A percentile compares a stretch with the other conserved stretches of the same genome.
These are phyloP conservation scores for Danionella dracula DNA, from an alignment of 2,797 vertebrate genomes.

Conservation along the genomic window DNA sequence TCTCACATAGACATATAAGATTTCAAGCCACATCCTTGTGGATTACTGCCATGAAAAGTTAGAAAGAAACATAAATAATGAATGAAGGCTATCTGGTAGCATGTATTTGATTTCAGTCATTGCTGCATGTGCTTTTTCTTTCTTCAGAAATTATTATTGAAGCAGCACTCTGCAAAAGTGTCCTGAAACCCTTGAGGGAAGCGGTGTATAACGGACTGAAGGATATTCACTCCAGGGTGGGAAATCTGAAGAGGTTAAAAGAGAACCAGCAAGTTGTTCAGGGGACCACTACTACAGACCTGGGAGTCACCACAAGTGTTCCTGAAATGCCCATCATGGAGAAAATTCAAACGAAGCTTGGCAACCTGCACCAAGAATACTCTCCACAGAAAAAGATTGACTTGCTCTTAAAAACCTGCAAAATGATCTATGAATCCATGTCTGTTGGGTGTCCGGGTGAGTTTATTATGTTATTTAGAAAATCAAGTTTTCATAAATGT, in stretches of 20 bases:
- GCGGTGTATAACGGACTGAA: constrained; percentile 77
- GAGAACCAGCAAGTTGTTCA: constrained; percentile 84
- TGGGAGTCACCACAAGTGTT: constrained; percentile 87
- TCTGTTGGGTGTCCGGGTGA: constrained; percentile 83
- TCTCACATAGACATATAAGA: not conserved
- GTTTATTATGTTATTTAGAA: not conserved
- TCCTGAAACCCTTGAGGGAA: constrained; percentile 88
- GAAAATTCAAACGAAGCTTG: constrained; percentile 86
- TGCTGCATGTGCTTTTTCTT: no score
- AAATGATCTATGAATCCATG: constrained; percentile 97
- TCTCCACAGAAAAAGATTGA: constrained; percentile 95
- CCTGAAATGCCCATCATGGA: constrained; percentile 84
- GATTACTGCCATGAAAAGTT: not conserved
- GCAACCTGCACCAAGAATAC: constrained; percentile 84
- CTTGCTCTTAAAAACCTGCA: constrained; percentile 89
- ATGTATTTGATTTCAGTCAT: not conserved
- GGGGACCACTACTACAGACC: constrained; percentile 87
- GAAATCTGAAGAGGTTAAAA: constrained; percentile 76
- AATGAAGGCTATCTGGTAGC: not conserved
- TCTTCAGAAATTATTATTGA: constrained; percentile 83
- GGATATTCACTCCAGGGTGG: constrained; percentile 74
- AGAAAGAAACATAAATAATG: not conserved
- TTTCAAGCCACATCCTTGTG: not conserved
- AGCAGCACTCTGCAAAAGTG: constrained; percentile 86
- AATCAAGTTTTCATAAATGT: no score